Base-by-base conservation (phyloP, 2,888 invertebrate species). In the Polyommatus icarus region DNA sequence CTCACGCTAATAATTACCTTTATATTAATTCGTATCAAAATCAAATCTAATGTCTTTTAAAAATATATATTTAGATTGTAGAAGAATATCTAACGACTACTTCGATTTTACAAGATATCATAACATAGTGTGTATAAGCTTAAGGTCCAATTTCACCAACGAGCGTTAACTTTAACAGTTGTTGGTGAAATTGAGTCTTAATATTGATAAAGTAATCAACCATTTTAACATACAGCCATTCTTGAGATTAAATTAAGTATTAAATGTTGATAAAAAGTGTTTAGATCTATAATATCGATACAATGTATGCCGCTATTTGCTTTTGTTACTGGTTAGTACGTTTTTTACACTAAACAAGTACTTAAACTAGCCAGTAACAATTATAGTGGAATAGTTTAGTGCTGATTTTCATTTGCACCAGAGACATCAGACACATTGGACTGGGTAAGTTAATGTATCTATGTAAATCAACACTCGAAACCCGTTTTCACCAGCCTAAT, bases 181-280 rank as follows among this genome's bases (percentile, higher is more conserved):
- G 24, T 24, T 24, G 24, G 24, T 24, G 24, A 24, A 24, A 24
- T 24, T 24, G 24, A 24, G 24, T 24, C 24, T 24, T 24, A 24
- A 24, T 59, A 12, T 29, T 67, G 5, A 67, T 61, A 20, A 3
- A 8, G 6, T 59, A 20, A 8, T 8, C 7, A 20, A 20, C 20
- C 59, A 59, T 59, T 59, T 57, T 57, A 57, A 57, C n/a, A n/a
- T 57, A 57, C 7, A 59, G 59, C 59, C 20, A 61, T 61, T 61
- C 61, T 61, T 61, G 61, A 61, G 61, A 24, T 24, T 10, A 20
- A 24, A 61, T 61, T 61, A 10, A 54, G 54, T 54, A 18, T 12
- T 50, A 15, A 50, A 50, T 46, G 46, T 46, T 46, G 46, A 7
- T 46, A 10, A 46, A 10, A 46, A 5, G 54, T 54, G 5, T 54